Percentiles rank a stretch among this genome's conserved stretches.
These are phyloP conservation scores for Rhopilema esculentum DNA, from an alignment of 30 jellyfish, hydroid and myxozoan genomes.

Conservation along the genomic window DNA sequence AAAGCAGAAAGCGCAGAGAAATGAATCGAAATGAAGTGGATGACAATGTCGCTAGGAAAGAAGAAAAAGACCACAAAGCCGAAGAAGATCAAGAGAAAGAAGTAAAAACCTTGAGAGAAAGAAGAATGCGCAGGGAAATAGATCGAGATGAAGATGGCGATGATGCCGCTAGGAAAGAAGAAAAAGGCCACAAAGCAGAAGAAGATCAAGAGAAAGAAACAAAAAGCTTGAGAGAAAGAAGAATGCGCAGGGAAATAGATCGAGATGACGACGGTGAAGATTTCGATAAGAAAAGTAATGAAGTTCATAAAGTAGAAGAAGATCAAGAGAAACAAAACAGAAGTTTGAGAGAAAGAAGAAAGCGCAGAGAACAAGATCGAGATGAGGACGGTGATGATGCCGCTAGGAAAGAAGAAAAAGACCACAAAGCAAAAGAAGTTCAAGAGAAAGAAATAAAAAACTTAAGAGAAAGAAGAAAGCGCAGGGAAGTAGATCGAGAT, in stretches of 20 bases:
- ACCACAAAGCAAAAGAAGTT: background rate
- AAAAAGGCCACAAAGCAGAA: background rate
- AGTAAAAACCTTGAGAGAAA: background rate
- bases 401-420: too few species aligned
- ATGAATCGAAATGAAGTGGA: slow-evolving; percentile 1
- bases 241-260: background rate
- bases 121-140: background rate
- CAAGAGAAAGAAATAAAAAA: background rate
- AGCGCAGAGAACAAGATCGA: slow-evolving; percentile 10
- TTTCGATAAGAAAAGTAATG: background rate
- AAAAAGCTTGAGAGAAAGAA: slow-evolving; percentile 1
- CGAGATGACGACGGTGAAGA: background rate
- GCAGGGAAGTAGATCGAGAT: background rate
- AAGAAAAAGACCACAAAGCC: background rate
- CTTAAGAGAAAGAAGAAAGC: background rate
- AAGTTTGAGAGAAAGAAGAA: slow-evolving; percentile 19
- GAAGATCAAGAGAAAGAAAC: background rate
- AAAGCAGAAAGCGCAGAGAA: slow-evolving; percentile 21
- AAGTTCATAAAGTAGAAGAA: background rate
- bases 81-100: background rate
- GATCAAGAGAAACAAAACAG: slow-evolving; percentile 5
- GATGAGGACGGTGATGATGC: too few species aligned
- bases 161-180: background rate
- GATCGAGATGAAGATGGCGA: background rate
- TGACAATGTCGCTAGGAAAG: background rate